Base-by-base conservation (phyloP, 2,888 invertebrate genomes). In the Eucera pruinosa region DNA sequence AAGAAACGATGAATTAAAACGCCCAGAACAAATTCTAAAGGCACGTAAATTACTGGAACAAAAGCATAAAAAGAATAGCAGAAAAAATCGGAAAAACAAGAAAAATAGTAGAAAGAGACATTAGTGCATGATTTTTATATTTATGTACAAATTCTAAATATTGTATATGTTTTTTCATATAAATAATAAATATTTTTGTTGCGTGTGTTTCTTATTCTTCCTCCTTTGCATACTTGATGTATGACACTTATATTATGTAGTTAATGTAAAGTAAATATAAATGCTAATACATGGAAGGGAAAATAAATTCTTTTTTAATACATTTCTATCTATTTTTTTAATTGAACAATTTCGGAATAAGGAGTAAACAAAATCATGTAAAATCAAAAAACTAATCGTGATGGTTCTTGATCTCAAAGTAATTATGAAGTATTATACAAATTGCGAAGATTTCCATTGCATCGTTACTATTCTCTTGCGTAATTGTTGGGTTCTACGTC, bases 1-100 rank as follows among this genome's bases (percentile, higher is more conserved):
- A 27, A 81, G 83, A 13, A 94, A 93, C 67, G 93, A 93, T n/a
- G 95, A 97, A 92, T 92, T 97, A 90, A 94, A 95, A 87, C 93
- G 95, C 90, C 95, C 96, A 64, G 96, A 96, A 80, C 96, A 97
- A 91, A 96, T 97, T 84, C 94, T 97, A 39, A 97, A 97, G 90
- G 94, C 95, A 33, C 94, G 97, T 68, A 93, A 94, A 69, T 93
- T 83, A 93, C 92, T 85, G 87, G 93, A 90, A 93, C 94, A 86
- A 93, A 94, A 87, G 92, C 93, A 83, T 89, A 93, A 65, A 1
- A 94, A 85, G 93, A 94, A 87, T 90, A 92, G 87, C 91, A 94
- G 68, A 13, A 94, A 87, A 91, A 36, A 43, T n/a, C 27, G 47
- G 0, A 78, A 62, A 89, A 91, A 15, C 92, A 79, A 79, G 20